Percentiles rank a stretch among this genome's conserved stretches.
Evolutionary conservation across 2,888 invertebrate species (phyloP).

Genomic region (Barypeithes pellucidus): DNA sequence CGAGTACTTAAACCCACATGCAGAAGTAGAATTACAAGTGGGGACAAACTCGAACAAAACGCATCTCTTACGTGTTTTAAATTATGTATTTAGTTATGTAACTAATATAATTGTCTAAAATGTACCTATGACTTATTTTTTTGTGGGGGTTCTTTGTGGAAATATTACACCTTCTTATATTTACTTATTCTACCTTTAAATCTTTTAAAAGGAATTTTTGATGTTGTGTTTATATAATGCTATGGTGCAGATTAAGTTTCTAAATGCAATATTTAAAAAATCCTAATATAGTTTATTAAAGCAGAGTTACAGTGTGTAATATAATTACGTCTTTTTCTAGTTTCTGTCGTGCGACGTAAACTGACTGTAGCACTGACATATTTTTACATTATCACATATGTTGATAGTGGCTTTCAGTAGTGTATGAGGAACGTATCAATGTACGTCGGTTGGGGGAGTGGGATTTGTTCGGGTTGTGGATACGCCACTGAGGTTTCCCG

Average conservation of each 20-base stretch:
- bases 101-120: too few species aligned
- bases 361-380: background rate
- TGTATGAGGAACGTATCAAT: too few species aligned
- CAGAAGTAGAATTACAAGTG: too few species aligned
- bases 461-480: too few species aligned
- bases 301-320: conserved; percentile 1
- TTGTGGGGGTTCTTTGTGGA: too few species aligned
- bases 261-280: background rate
- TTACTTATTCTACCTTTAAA: background rate
- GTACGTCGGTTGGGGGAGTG: too few species aligned
- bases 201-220: background rate
- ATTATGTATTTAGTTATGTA: too few species aligned
- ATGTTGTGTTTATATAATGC: too few species aligned
- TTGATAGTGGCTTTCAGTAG: conserved; percentile 12
- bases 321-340: background rate
- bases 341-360: conserved; percentile 26
- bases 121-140: too few species aligned
- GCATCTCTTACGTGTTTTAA: too few species aligned
- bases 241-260: background rate
- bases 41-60: too few species aligned
- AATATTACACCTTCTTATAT: background rate
- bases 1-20: too few species aligned
- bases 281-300: background rate
- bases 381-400: conserved; percentile 37
- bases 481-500: background rate